Percentiles rank a stretch among this genome's conserved stretches.
These are phyloP conservation scores for Plagiodera versicolora DNA, from an alignment of 2,888 invertebrate genomes.

Conservation along the genomic window DNA sequence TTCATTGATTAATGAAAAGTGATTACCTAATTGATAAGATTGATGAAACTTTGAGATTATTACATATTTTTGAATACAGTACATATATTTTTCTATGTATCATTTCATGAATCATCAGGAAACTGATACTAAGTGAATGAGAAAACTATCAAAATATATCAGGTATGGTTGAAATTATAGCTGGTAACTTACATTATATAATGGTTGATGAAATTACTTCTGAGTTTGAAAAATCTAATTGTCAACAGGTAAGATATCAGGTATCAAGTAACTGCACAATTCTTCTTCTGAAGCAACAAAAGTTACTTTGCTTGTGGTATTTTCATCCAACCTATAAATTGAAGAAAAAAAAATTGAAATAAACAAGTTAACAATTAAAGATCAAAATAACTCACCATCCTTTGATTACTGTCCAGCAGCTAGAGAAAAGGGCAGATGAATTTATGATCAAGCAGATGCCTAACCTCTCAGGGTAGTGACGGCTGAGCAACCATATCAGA, in stretches of 20 bases:
- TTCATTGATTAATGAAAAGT: no score
- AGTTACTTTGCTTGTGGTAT: slow-evolving; percentile 74
- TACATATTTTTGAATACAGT: no score
- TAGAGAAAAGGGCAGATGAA: slow-evolving; percentile 72
- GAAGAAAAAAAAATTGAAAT: slow-evolving; percentile 20
- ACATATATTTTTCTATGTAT: no score
- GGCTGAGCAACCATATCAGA: slow-evolving; percentile 74
- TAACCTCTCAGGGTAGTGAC: slow-evolving; percentile 77
- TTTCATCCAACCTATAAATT: slow-evolving; percentile 70
- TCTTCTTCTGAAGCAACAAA: slow-evolving; percentile 72
- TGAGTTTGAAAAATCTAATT: slow-evolving; percentile 54
- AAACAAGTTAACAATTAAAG: no score
- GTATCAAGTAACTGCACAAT: slow-evolving; percentile 74
- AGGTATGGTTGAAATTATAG: no score
- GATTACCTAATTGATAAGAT: no score
- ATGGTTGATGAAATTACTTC: not conserved
- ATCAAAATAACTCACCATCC: slow-evolving; percentile 70
- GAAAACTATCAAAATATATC: no score
- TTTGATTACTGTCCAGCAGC: slow-evolving; percentile 77
- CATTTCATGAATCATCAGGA: no score
- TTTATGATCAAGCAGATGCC: slow-evolving; percentile 77
- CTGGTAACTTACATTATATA: no score
- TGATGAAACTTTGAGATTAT: no score
- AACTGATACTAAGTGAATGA: no score
- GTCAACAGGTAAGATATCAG: slow-evolving; percentile 74